Evolutionary conservation across 2,888 invertebrate species (phyloP), one percentile per base, ranked within the genome.

Genomic region (Tineola bisselliella): DNA sequence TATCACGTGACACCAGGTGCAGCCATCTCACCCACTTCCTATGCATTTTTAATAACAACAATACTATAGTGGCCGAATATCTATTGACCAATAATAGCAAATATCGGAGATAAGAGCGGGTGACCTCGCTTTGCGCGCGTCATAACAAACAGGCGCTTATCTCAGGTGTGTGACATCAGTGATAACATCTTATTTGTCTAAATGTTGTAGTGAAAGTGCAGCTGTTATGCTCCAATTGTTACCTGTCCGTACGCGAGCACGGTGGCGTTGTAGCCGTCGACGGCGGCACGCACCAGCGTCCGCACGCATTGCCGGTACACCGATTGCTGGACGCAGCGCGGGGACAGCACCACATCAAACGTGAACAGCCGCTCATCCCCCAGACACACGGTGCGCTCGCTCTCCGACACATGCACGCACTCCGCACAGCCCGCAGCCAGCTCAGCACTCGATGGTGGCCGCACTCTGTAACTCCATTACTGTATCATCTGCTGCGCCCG

Each of bases 261-360:
- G 11, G 99, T 99, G 13, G 98, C 99, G 88, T 99, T 99, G 87
- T 97, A 98, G 62, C 99, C 99, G 71, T 97, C 94, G 62, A 99
- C 90, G 8, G 97, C 94, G 31, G 97, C 95, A 67, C 96, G 95
- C 66, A 99, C 94, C 62, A 99, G 90, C 61, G 91, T 90, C 62
- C 92, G 90, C 60, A 97, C 96, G 73, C 96, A 95, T 11, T 90
- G 90, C 56, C 92, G 90, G 78, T 98, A 99, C 25, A 99, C 91
- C 60, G 88, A 81, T 65, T 80, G 90, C 82, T 98, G 99, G 61
- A 81, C 80, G 52, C 92, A 88, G 62, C 87, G 88, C 61, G 92
- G 93, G 77, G 98, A 97, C 81, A 96, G 99, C 56, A 99, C 98
- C 79, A 93, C 93, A 86, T 99, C 97, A 84, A 96, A 99, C 19